Evolutionary conservation across 2,113 vertebrate genomes (phyloP), one percentile per base, ranked within the genome.

Genomic region (Pseudolaguvia tuberculata): DNA sequence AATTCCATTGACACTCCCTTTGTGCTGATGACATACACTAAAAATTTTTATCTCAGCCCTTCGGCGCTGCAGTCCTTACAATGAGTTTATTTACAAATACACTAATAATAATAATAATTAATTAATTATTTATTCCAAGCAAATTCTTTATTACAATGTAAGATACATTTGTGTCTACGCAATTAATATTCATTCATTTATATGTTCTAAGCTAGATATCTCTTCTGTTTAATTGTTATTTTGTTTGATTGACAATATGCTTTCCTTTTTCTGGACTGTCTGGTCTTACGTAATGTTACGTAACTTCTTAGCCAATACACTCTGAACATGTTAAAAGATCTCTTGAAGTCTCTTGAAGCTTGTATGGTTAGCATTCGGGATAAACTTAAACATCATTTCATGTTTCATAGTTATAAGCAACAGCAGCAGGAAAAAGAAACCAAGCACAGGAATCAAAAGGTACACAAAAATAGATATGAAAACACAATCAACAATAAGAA

Each of bases 181-280:
- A 45, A 18, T 45, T 15, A 75, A 31, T 2, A 48, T 57, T 35
- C 25, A 52, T 75, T 61, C 45, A 62, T 51, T 57, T 27, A 31
- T 57, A 42, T 42, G 39, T 62, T 50, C 47, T 29, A 53, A 20
- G 51, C 47, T 67, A 77, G 67, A 70, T 61, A 67, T 70, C 56
- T 58, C 67, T 70, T 42, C 56, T 62, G 48, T 58, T 70, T 70
- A 77, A 77, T 62, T 70, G 45, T 29, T 29, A 25, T 70, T 51
- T 61, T 63, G 17, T 77, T 62, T 70, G 75, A 77, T 53, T 77
- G 75, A 77, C 75, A 76, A 27, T 13, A 56, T 56, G 15, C 67
- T 67, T 31, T 23, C 35, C 29, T 52, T 29, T 76, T 53, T 5
- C 6, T 53, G 74, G 66, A 69, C 48, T 69, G 58, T 29, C 53